These are phyloP conservation scores for Eupleurogrammus muticus DNA, from an alignment of 2,797 vertebrate species.

Conservation along the genomic window DNA sequence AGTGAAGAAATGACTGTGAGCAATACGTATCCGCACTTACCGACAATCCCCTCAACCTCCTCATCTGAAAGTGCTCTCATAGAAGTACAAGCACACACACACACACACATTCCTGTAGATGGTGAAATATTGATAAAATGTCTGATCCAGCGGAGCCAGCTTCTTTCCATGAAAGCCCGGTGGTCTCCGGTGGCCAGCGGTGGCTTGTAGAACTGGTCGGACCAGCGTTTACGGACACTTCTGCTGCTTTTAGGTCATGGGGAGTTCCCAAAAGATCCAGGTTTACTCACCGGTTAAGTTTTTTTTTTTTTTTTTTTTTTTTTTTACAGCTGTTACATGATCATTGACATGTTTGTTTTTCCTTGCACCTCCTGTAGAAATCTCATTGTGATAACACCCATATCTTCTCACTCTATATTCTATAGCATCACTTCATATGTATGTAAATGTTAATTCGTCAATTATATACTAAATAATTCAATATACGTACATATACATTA, in stretches of 20 bases:
- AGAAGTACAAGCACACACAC: background rate
- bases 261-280: background rate
- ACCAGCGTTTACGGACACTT: conserved; percentile 33
- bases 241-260: conserved; percentile 34
- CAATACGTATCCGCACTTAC: conserved; percentile 18
- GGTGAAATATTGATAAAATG: conserved; percentile 80
- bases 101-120: conserved; percentile 51
- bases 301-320: background rate
- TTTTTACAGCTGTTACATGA: background rate
- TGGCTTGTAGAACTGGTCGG: conserved; percentile 30
- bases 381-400: background rate
- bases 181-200: conserved; percentile 54
- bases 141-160: conserved; percentile 56
- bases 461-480: background rate
- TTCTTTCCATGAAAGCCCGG: conserved; percentile 66
- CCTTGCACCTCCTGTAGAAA: background rate
- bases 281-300: conserved; percentile 5
- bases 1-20: background rate
- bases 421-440: background rate
- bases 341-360: background rate
- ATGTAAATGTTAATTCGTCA: background rate
- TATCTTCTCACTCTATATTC: too few relatives aligned
- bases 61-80: conserved; percentile 1
- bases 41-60: background rate
- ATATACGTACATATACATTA: background rate